A percentile compares a stretch with the other conserved stretches of the same genome.
Conservation (phyloP, 2,888 invertebrate genomes). For the Norana najaformis region DNA sequence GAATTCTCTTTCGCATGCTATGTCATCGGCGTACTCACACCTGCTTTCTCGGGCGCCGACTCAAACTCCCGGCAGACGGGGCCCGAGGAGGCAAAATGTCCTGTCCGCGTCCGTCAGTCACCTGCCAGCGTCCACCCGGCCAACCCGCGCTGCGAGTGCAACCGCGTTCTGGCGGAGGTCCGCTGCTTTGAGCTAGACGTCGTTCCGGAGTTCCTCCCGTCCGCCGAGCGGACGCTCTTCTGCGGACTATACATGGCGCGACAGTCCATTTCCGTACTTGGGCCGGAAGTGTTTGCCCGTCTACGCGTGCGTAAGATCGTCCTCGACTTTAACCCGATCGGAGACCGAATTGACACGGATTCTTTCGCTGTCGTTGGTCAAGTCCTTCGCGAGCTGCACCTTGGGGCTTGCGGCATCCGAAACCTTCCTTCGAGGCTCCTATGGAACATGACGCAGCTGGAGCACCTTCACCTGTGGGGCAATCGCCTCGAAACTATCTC, state of each 20-base stretch:
- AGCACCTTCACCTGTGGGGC: conserved; percentile 41
- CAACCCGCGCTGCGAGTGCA: neutral
- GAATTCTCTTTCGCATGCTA: neutral
- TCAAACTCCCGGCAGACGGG: neutral
- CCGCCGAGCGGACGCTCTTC: neutral
- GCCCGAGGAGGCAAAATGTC: neutral
- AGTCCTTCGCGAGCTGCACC: conserved; percentile 41
- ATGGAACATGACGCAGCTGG: conserved; percentile 33
- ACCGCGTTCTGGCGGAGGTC: neutral
- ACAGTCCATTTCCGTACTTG: neutral
- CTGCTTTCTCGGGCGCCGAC: neutral
- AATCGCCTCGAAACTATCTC: conserved; percentile 40
- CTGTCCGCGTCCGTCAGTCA: neutral
- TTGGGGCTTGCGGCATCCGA: conserved; percentile 39
- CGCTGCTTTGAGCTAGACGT: neutral
- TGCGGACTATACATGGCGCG: neutral
- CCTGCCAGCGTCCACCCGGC: neutral
- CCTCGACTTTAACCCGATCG: conserved; percentile 43
- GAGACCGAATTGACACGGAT: conserved; percentile 33
- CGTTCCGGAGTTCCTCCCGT: neutral
- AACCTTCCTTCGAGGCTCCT: conserved; percentile 38
- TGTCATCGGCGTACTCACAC: neutral
- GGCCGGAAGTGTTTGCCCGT: neutral
- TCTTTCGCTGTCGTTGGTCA: conserved; percentile 39
- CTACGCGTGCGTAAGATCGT: conserved; percentile 38